A percentile compares a stretch with the other conserved stretches of the same genome.
These are phyloP conservation scores for Hydractinia symbiolongicarpus DNA, from an alignment of 30 jellyfish, hydroid and myxozoan species.

Conservation along the genomic window DNA sequence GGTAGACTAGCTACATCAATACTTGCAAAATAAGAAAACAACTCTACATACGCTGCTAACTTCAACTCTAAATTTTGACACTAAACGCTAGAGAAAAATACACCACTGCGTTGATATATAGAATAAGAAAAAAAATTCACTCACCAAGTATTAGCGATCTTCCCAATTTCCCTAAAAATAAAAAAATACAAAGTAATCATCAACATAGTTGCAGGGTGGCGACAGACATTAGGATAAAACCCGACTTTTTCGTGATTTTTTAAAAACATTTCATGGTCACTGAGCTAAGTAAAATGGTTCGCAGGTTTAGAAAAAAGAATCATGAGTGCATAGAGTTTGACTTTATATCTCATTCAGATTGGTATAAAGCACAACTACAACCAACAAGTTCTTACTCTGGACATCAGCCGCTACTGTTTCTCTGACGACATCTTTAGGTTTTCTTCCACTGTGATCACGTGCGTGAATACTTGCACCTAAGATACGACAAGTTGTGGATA, in stretches of 20 bases:
- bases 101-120: too few relatives aligned
- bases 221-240: background rate
- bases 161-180: conserved; percentile 70
- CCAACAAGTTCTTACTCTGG: conserved; percentile 44
- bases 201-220: background rate
- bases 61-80: too few relatives aligned
- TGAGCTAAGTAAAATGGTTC: too few relatives aligned
- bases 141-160: conserved; percentile 75
- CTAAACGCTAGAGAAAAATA: too few relatives aligned
- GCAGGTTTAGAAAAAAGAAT: too few relatives aligned
- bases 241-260: background rate
- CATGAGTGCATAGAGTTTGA: too few relatives aligned
- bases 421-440: conserved; percentile 84
- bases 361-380: too few relatives aligned
- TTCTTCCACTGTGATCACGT: conserved; percentile 84
- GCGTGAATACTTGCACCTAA: conserved; percentile 64
- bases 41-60: too few relatives aligned
- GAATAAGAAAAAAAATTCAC: background rate
- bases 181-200: background rate
- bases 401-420: conserved; percentile 75
- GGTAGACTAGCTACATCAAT: too few relatives aligned
- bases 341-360: too few relatives aligned
- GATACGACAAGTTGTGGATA: background rate
- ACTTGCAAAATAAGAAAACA: too few relatives aligned
- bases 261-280: background rate